Percentiles rank a stretch among this genome's conserved stretches.
Evolutionary conservation across 2,888 invertebrate species (phyloP).

Genomic region (Cistogaster globosa): DNA sequence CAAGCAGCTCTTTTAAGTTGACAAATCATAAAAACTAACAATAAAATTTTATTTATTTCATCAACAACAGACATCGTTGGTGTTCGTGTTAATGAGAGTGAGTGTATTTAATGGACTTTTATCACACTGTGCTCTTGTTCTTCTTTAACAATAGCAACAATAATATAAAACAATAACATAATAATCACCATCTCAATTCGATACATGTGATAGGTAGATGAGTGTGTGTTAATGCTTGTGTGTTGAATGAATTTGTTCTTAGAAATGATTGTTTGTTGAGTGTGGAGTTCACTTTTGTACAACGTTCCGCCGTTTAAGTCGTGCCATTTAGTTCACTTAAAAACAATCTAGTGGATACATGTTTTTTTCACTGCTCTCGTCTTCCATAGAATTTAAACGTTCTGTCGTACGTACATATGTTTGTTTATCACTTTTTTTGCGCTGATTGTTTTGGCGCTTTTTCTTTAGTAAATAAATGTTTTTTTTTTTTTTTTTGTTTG

Average conservation of each 20-base stretch:
- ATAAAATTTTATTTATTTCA: slow-evolving; percentile 62
- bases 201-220: slow-evolving; percentile 49
- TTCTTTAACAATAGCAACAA: slow-evolving; percentile 38
- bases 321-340: slow-evolving; percentile 66
- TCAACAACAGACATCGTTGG: slow-evolving; percentile 49
- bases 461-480: slow-evolving; percentile 22
- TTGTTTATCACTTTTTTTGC: slow-evolving; percentile 55
- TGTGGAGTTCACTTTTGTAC: slow-evolving; percentile 64
- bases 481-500: slow-evolving; percentile 36
- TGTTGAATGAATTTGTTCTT: slow-evolving; percentile 34
- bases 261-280: slow-evolving; percentile 16
- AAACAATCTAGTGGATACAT: slow-evolving; percentile 68
- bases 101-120: slow-evolving; percentile 32
- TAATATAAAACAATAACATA: slow-evolving; percentile 34
- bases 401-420: slow-evolving; percentile 23
- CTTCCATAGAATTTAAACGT: slow-evolving; percentile 51
- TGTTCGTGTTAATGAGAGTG: slow-evolving; percentile 25
- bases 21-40: slow-evolving; percentile 72
- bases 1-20: slow-evolving; percentile 73
- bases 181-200: slow-evolving; percentile 36
- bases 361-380: slow-evolving; percentile 51
- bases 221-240: background rate
- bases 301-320: slow-evolving; percentile 67
- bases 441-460: slow-evolving; percentile 60
- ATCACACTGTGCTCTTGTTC: slow-evolving; percentile 39